phyloP scores from a whole-genome alignment of 2,113 vertebrate genomes.

The Pipra filicauda region DNA sequence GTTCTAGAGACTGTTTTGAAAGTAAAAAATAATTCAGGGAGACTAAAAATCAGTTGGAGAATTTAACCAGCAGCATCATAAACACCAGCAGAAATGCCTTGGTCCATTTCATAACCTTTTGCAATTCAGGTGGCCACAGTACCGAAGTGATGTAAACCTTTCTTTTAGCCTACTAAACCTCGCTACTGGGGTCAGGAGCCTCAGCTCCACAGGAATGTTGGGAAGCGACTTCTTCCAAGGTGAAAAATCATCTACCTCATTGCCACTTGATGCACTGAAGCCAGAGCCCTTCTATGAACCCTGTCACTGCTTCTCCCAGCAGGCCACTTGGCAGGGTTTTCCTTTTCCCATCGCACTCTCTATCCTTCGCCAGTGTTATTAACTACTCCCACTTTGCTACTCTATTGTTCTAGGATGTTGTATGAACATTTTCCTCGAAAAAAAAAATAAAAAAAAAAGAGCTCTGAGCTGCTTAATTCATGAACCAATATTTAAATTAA shows the following conservation, averaged over 20 bases:
- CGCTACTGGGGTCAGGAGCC: not conserved
- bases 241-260: not conserved
- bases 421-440: not conserved
- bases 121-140: not conserved
- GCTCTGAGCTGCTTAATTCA: not conserved
- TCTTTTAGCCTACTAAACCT: not conserved
- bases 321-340: not conserved
- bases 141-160: rapidly evolving
- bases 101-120: not conserved
- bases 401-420: not conserved
- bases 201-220: not conserved
- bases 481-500: not conserved
- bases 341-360: not conserved
- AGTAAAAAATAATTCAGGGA: not conserved
- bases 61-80: not conserved
- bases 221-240: not conserved
- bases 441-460: not conserved
- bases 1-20: not conserved
- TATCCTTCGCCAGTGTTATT: not conserved
- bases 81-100: not conserved
- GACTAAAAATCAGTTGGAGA: not conserved
- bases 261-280: not conserved
- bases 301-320: not conserved
- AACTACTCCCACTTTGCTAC: not conserved
- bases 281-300: not conserved